These are phyloP conservation scores for Hemistola chrysoprasaria DNA, from an alignment of 2,888 invertebrate genomes.

Conservation along the genomic window DNA sequence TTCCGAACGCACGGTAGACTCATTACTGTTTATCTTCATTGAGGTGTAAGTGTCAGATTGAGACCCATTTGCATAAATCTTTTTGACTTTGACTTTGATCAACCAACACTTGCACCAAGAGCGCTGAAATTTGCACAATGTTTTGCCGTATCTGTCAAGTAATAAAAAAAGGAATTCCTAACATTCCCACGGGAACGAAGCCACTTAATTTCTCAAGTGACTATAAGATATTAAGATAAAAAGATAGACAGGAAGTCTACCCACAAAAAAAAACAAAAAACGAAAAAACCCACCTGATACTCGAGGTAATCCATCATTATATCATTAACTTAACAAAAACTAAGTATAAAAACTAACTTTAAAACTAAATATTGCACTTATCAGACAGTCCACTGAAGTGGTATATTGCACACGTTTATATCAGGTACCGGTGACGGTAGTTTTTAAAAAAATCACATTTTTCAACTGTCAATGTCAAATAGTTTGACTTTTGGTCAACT, in stretches of 20 bases:
- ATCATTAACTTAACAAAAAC: conserved; percentile 38
- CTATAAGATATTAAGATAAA: too few species aligned
- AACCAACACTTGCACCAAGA: too few species aligned
- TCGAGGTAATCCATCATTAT: conserved; percentile 71
- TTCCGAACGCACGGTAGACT: too few species aligned
- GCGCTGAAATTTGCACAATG: too few species aligned
- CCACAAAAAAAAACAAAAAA: conserved; percentile 10
- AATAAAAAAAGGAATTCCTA: too few species aligned
- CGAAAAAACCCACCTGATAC: conserved; percentile 63
- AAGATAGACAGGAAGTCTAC: background rate
- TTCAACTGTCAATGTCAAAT: conserved; percentile 28
- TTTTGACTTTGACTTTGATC: too few species aligned
- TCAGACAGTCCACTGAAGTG: conserved; percentile 70
- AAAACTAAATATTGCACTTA: conserved; percentile 63
- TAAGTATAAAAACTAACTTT: conserved; percentile 32
- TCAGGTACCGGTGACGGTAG: conserved; percentile 56
- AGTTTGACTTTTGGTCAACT: conserved; percentile 25
- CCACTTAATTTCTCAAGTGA: too few species aligned
- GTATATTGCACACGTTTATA: conserved; percentile 65
- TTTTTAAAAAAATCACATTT: conserved; percentile 39
- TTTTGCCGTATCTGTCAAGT: too few species aligned
- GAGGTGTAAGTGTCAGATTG: too few species aligned
- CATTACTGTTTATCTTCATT: too few species aligned
- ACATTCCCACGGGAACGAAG: too few species aligned
- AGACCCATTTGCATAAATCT: too few species aligned